A percentile compares a stretch with the other conserved stretches of the same genome.
phyloP scores from a whole-genome alignment of 2,888 invertebrate genomes.

The Volucella zonaria region DNA sequence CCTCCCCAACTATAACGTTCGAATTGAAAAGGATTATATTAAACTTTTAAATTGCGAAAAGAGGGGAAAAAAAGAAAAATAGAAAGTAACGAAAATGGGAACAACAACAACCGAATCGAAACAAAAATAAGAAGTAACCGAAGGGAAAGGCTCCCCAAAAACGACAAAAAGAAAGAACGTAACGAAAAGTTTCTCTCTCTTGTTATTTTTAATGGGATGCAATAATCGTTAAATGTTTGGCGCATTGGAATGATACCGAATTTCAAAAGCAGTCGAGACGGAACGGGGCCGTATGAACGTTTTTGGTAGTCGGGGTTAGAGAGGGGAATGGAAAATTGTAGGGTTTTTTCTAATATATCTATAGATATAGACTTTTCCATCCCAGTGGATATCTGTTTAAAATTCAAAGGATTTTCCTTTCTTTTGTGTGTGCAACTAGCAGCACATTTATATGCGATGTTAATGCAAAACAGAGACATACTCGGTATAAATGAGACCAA shows the following conservation, averaged over 20 bases:
- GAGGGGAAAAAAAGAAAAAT: conserved; percentile 4
- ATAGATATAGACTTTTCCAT: conserved; percentile 50
- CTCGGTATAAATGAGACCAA: conserved; percentile 51
- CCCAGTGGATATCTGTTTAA: conserved; percentile 68
- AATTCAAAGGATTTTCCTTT: conserved; percentile 73
- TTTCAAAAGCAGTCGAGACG: conserved; percentile 68
- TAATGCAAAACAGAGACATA: conserved; percentile 72
- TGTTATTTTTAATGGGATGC: conserved; percentile 82
- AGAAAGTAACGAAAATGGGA: conserved; percentile 5
- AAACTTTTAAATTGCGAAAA: conserved; percentile 68
- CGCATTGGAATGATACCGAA: conserved; percentile 72
- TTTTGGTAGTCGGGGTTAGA: conserved; percentile 29
- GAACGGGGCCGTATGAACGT: conserved; percentile 35
- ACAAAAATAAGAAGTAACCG: conserved; percentile 46
- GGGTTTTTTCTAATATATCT: too few species aligned
- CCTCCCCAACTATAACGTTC: conserved; percentile 24
- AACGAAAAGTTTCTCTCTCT: conserved; percentile 81
- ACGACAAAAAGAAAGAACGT: conserved; percentile 77
- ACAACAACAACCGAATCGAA: conserved; percentile 63
- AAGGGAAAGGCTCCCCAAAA: conserved; percentile 12
- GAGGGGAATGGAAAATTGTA: not conserved
- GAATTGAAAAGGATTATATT: conserved; percentile 73
- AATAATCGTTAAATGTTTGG: conserved; percentile 82
- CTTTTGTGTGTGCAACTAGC: conserved; percentile 72
- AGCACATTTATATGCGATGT: conserved; percentile 73